Evolutionary conservation across 2,888 invertebrate species (phyloP).

Genomic region (Aelia acuminata): DNA sequence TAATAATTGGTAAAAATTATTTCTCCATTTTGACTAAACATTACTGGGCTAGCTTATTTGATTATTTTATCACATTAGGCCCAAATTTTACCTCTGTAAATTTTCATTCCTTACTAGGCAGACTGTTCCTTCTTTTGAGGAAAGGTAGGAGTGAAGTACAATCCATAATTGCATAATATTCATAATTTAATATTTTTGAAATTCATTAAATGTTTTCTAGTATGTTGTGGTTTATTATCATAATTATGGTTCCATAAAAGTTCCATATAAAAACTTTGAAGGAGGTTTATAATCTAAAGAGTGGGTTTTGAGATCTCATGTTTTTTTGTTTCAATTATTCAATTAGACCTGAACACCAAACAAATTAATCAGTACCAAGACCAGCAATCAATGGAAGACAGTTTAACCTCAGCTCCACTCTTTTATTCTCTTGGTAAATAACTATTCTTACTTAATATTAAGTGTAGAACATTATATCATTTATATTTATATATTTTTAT

Average conservation of each 20-base stretch:
- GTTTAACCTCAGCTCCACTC: not conserved
- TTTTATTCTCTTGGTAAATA: slow-evolving; percentile 5
- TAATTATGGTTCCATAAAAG: not conserved
- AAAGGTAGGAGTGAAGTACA: too few species aligned
- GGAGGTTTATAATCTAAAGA: slow-evolving; percentile 49
- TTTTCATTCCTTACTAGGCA: too few species aligned
- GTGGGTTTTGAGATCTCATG: not conserved
- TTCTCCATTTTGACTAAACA: too few species aligned
- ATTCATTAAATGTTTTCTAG: not conserved
- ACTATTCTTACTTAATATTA: not conserved
- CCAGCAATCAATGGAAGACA: not conserved
- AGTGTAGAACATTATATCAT: not conserved
- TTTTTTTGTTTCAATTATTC: slow-evolving; percentile 6
- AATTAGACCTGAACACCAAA: not conserved
- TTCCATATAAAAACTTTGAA: not conserved
- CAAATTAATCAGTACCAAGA: slow-evolving; percentile 4
- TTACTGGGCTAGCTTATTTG: too few species aligned
- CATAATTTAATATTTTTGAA: too few species aligned
- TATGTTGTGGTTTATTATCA: not conserved
- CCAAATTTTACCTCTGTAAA: too few species aligned
- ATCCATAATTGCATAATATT: too few species aligned
- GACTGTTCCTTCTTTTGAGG: too few species aligned
- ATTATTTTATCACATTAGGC: too few species aligned
- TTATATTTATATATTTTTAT: too few species aligned
- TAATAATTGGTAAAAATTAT: too few species aligned